Conservation (phyloP, 2,888 invertebrate species). For the Callinectes sapidus region DNA sequence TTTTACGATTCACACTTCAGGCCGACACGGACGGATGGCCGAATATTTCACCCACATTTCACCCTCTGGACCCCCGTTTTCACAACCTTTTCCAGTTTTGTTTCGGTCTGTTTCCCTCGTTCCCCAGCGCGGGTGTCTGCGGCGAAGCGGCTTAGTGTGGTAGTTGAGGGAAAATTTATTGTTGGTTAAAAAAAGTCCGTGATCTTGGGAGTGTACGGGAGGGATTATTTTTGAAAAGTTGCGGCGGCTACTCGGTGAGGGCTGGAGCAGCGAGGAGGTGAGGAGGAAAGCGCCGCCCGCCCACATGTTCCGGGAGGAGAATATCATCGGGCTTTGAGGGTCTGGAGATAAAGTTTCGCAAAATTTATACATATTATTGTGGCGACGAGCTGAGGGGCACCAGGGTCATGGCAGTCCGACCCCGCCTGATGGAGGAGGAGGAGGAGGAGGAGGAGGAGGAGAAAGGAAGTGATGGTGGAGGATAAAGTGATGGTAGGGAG, state of each 20-base stretch:
- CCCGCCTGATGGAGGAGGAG: conserved; percentile 45
- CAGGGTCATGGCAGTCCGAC: conserved; percentile 11
- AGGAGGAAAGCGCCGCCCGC: not conserved
- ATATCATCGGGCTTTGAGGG: conserved; percentile 29
- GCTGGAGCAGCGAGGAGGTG: not conserved
- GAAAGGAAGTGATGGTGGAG: conserved; percentile 38
- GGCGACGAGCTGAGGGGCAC: conserved; percentile 48
- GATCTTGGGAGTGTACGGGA: conserved; percentile 46
- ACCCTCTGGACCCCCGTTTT: conserved; percentile 66
- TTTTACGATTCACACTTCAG: conserved; percentile 69
- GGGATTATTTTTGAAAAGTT: conserved; percentile 47
- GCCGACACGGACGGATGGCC: conserved; percentile 66
- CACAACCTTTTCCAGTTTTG: conserved; percentile 67
- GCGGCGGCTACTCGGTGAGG: conserved; percentile 36
- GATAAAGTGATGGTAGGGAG: conserved; percentile 2
- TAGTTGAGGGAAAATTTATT: conserved; percentile 52
- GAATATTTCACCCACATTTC: conserved; percentile 69
- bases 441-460: not conserved
- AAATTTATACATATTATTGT: conserved; percentile 64
- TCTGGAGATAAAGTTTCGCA: conserved; percentile 53
- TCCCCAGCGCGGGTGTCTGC: conserved; percentile 46
- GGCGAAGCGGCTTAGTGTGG: conserved; percentile 38
- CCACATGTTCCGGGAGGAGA: not conserved
- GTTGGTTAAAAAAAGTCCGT: conserved; percentile 30
- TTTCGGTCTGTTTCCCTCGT: conserved; percentile 59